Evolutionary conservation across 2,797 vertebrate species (phyloP).

Genomic region (Simalia tracyae): DNA sequence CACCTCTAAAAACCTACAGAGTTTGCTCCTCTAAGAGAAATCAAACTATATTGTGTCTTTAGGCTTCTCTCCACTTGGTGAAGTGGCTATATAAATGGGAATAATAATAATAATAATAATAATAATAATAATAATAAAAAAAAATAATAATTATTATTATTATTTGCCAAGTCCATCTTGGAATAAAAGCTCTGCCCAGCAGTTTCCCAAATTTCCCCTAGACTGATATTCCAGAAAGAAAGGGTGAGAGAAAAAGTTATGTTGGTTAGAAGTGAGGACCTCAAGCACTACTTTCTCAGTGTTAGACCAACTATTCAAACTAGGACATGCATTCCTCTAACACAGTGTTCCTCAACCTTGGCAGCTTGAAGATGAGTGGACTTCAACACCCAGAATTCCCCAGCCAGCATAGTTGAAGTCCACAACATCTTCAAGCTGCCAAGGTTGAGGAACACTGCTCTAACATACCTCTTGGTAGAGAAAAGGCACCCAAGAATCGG

Average conservation of each 20-base stretch:
- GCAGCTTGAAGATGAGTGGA: no score
- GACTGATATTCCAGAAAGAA: neutral
- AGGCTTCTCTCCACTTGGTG: neutral
- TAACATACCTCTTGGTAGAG: slow-evolving; percentile 51
- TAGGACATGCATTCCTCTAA: neutral
- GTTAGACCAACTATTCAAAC: neutral
- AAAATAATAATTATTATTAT: no score
- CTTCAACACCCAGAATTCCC: neutral
- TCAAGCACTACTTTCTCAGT: no score
- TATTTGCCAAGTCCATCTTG: no score
- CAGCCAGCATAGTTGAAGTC: neutral
- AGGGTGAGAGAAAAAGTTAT: neutral
- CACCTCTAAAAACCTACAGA: neutral
- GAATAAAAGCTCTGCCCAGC: neutral
- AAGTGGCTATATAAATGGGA: neutral
- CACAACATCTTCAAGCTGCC: neutral
- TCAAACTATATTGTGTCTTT: neutral
- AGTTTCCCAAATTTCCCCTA: neutral
- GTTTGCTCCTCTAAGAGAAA: neutral
- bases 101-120: no score
- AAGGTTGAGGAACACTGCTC: neutral
- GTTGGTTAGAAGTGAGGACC: neutral
- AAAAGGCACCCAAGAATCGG: slow-evolving; percentile 43
- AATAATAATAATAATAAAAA: no score
- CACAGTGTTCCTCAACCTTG: no score